Percentiles rank a stretch among this genome's conserved stretches.
Conservation (phyloP, 2,797 vertebrate species). For the Leptodactylus fallax region DNA sequence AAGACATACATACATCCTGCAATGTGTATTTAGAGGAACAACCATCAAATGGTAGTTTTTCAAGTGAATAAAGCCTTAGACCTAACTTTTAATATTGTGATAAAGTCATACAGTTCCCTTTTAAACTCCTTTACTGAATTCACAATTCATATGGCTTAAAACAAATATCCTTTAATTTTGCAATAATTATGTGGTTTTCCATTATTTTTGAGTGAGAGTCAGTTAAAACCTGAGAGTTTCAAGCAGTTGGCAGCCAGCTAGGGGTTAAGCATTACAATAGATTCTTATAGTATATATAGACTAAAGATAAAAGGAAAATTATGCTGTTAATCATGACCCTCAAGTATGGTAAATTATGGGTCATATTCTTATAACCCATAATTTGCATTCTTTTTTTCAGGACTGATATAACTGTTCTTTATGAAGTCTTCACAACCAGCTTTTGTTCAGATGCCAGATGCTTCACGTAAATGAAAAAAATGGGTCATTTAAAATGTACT, state of each 20-base stretch:
- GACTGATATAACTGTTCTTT: constrained; percentile 30
- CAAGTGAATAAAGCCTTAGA: too few species aligned
- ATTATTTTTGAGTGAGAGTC: not conserved
- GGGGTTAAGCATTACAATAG: constrained; percentile 8
- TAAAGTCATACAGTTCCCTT: too few species aligned
- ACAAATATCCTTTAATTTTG: not conserved
- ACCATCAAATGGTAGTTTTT: too few species aligned
- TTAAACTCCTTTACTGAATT: too few species aligned
- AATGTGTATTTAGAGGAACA: too few species aligned
- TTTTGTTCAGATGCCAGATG: constrained; percentile 41
- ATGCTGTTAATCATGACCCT: constrained; percentile 27
- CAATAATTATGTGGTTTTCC: not conserved
- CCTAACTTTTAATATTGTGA: too few species aligned
- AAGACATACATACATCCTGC: too few species aligned
- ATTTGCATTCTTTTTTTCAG: constrained; percentile 36
- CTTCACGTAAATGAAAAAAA: not conserved
- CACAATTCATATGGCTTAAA: too few species aligned
- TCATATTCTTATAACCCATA: constrained; percentile 31
- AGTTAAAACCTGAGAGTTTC: not conserved
- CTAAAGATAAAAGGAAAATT: constrained; percentile 26
- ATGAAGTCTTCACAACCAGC: constrained; percentile 28
- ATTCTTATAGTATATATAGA: constrained; percentile 18
- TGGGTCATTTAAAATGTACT: not conserved
- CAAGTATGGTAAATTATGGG: constrained; percentile 46
- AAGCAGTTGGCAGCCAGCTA: not conserved